Percentiles rank a stretch among this genome's conserved stretches.
Evolutionary conservation across 2,888 invertebrate species (phyloP).

Genomic region (Iphiclides podalirius): DNA sequence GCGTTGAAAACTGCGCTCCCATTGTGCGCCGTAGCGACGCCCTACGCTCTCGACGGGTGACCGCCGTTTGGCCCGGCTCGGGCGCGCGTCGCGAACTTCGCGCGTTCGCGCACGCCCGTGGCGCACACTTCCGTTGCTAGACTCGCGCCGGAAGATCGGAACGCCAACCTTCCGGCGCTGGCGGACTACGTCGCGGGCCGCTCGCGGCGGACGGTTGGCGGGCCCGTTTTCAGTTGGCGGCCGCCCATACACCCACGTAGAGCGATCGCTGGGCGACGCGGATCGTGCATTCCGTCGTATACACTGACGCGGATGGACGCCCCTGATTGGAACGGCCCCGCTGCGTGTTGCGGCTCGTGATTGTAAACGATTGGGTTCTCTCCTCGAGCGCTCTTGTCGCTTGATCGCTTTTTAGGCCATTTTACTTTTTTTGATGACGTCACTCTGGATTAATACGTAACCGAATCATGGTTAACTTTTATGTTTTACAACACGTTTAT

Average conservation of each 20-base stretch:
- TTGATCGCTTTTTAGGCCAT: too few relatives aligned
- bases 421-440: background rate
- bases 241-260: conserved; percentile 18
- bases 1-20: background rate
- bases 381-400: too few relatives aligned
- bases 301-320: background rate
- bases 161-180: background rate
- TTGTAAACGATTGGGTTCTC: background rate
- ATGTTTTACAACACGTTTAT: too few relatives aligned
- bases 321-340: background rate
- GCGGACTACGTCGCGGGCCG: background rate
- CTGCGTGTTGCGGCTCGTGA: background rate
- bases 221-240: conserved; percentile 19
- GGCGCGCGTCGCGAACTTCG: background rate
- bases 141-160: background rate
- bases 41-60: background rate
- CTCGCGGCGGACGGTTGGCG: conserved; percentile 9
- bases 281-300: background rate
- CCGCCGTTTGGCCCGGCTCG: background rate
- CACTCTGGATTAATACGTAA: too few relatives aligned
- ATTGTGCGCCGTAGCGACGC: background rate
- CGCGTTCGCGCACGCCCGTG: background rate
- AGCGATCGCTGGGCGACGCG: background rate
- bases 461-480: too few relatives aligned
- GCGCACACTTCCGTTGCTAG: background rate